Conservation (phyloP, 2,888 invertebrate genomes). For the Heliconius ethilla region DNA sequence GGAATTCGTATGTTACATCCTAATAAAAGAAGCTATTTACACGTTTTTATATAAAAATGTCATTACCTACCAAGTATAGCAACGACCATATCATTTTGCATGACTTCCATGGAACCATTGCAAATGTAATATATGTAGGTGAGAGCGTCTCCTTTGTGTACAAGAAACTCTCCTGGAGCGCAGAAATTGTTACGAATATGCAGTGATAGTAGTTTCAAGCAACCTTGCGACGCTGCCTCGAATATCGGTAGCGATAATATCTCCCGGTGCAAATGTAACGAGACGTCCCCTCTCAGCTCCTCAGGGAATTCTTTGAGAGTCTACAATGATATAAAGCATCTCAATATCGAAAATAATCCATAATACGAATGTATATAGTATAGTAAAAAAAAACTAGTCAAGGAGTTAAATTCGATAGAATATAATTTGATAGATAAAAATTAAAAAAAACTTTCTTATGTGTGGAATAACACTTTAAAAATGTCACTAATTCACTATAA, state of each 20-base stretch:
- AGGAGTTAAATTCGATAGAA: not conserved
- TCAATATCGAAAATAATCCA: slow-evolving; percentile 20
- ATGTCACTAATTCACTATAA: too few species aligned
- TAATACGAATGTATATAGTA: not conserved
- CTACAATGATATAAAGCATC: slow-evolving; percentile 78
- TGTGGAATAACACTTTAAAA: too few species aligned
- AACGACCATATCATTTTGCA: slow-evolving; percentile 97
- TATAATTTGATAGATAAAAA: not conserved
- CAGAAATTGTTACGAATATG: slow-evolving; percentile 97
- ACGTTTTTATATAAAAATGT: not conserved
- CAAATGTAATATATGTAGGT: slow-evolving; percentile 97
- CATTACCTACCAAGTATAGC: slow-evolving; percentile 93
- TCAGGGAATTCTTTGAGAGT: slow-evolving; percentile 97
- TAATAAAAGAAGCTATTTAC: not conserved
- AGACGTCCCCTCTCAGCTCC: slow-evolving; percentile 96
- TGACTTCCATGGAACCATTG: slow-evolving; percentile 98
- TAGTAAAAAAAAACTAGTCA: not conserved
- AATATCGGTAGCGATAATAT: slow-evolving; percentile 97
- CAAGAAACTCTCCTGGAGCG: slow-evolving; percentile 96
- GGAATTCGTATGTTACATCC: not conserved
- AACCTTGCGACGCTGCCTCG: slow-evolving; percentile 96
- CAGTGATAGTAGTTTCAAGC: slow-evolving; percentile 93
- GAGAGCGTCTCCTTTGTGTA: slow-evolving; percentile 96
- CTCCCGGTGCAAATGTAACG: slow-evolving; percentile 97
- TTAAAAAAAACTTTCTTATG: too few species aligned